A percentile compares a stretch with the other conserved stretches of the same genome.
Evolutionary conservation across 2,797 vertebrate species (phyloP).

Genomic region (Channa striata): DNA sequence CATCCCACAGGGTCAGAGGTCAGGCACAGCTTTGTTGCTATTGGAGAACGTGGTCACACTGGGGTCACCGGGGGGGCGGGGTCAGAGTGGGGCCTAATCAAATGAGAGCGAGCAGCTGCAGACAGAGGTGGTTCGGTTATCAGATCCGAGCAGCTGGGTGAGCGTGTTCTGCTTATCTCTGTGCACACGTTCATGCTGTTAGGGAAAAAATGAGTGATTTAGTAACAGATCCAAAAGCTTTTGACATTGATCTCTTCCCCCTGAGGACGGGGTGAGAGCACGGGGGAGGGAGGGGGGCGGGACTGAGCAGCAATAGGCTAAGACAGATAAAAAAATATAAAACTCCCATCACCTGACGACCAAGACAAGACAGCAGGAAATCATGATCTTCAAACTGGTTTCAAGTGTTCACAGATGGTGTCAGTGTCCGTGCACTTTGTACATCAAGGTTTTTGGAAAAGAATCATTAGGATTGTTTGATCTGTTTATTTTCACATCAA

Average conservation of each 20-base stretch:
- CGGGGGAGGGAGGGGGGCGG: constrained; percentile 4
- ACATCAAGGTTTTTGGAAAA: too few relatives aligned
- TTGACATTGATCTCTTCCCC: constrained; percentile 50
- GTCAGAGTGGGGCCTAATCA: constrained; percentile 38
- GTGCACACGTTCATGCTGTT: constrained; percentile 8
- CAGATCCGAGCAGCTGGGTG: constrained; percentile 54
- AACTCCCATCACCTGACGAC: not conserved
- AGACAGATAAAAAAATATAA: too few relatives aligned
- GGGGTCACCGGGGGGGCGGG: constrained; percentile 16
- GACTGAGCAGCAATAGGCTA: not conserved
- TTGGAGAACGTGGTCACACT: constrained; percentile 9
- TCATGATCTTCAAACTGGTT: too few relatives aligned
- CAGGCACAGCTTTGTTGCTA: constrained; percentile 1
- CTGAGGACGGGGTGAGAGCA: constrained; percentile 13
- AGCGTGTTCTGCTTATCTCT: constrained; percentile 30
- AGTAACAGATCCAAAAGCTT: constrained; percentile 41
- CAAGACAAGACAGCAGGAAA: not conserved
- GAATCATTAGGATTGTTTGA: too few relatives aligned
- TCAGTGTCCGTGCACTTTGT: too few relatives aligned
- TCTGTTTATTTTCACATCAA: too few relatives aligned
- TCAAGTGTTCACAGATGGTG: too few relatives aligned
- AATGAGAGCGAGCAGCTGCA: not conserved
- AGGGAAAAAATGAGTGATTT: constrained; percentile 49
- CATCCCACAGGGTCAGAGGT: constrained; percentile 50
- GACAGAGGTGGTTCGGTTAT: constrained; percentile 45